phyloP scores from a whole-genome alignment of 2,113 vertebrate genomes.

The Meleagris gallopavo region DNA sequence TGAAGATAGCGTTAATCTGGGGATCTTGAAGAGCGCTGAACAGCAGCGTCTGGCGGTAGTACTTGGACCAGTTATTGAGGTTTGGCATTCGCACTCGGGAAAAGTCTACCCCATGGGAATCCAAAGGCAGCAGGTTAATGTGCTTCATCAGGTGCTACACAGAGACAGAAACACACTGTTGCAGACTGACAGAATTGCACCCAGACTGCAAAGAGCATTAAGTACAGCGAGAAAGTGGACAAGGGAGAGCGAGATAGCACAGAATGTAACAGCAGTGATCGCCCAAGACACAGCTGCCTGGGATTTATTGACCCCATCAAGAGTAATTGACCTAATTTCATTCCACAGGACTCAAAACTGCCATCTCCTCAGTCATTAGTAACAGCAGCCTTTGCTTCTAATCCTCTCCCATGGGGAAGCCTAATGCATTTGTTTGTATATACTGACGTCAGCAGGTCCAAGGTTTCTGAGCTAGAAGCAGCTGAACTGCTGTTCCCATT shows the following conservation, averaged over 20 bases:
- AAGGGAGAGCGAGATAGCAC: not conserved
- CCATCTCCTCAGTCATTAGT: not conserved
- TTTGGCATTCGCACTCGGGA: constrained; percentile 94
- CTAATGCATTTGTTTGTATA: not conserved
- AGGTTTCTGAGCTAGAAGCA: not conserved
- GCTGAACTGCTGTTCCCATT: not conserved
- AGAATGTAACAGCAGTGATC: not conserved
- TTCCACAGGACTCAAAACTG: not conserved
- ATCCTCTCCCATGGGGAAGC: not conserved
- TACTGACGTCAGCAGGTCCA: not conserved
- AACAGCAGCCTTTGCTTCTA: not conserved
- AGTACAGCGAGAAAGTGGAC: not conserved
- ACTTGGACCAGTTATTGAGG: constrained; percentile 89
- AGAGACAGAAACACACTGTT: not conserved
- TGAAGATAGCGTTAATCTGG: constrained; percentile 92
- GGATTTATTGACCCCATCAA: not conserved
- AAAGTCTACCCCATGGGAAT: constrained; percentile 94
- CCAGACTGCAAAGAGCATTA: not conserved
- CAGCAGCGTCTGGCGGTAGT: constrained; percentile 92
- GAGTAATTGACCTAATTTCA: not conserved
- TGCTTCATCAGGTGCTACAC: constrained; percentile 90
- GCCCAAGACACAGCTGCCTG: not conserved
- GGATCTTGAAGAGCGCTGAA: constrained; percentile 92
- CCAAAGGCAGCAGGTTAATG: constrained; percentile 91
- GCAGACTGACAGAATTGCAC: not conserved